Evolutionary conservation across 2,888 invertebrate species (phyloP).

Genomic region (Nephrotoma guestfalica): DNA sequence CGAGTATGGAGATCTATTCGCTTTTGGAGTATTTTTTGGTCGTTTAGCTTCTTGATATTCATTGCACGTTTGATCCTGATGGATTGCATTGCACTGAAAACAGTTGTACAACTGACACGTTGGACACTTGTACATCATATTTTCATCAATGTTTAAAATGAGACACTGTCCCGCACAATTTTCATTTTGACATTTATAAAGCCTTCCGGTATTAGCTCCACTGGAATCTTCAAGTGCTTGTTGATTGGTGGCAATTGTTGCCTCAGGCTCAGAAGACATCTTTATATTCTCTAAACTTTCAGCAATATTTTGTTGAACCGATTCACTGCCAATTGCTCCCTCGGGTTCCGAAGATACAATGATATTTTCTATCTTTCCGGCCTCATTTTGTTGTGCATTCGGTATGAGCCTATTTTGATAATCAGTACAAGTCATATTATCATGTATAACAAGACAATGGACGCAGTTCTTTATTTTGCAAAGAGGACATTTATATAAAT

Average conservation of each 20-base stretch:
- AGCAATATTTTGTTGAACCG: too few species aligned
- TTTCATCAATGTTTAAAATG: neutral
- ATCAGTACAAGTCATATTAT: neutral
- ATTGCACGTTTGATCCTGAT: neutral
- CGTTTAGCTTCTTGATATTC: neutral
- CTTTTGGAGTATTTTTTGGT: neutral
- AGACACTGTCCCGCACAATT: neutral
- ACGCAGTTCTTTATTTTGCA: neutral
- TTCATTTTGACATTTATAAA: neutral
- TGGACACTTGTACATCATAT: neutral
- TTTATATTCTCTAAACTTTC: too few species aligned
- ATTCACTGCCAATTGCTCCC: too few species aligned
- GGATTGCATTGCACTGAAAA: neutral
- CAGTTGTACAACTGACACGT: neutral
- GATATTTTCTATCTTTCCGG: neutral
- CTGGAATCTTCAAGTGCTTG: neutral
- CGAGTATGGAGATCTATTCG: too few species aligned
- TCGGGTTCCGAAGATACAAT: neutral
- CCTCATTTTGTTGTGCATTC: neutral
- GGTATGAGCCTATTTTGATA: neutral
- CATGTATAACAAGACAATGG: neutral
- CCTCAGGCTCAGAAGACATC: too few species aligned
- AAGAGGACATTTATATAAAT: neutral
- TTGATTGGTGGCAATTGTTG: neutral
- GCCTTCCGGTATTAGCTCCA: neutral